Evolutionary conservation across 2,888 invertebrate genomes (phyloP).

Genomic region (Acanthosepion lycidas): DNA sequence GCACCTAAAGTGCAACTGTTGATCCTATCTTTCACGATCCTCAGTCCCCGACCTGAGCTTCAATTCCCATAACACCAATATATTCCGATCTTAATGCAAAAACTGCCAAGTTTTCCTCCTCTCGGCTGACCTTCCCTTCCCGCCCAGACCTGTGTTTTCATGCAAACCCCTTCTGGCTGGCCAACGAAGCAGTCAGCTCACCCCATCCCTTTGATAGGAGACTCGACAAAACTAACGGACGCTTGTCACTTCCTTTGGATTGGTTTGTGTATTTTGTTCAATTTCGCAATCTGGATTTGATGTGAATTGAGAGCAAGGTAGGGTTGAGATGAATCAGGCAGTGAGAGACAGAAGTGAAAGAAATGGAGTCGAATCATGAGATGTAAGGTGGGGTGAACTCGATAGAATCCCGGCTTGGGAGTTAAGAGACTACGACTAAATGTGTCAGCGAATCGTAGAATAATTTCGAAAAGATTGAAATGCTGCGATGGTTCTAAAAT

Average conservation of each 20-base stretch:
- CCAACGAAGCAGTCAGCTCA: neutral
- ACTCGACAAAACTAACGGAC: neutral
- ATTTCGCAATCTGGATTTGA: neutral
- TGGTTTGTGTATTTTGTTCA: neutral
- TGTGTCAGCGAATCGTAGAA: too few species aligned
- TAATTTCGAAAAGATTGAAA: too few species aligned
- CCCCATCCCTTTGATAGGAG: neutral
- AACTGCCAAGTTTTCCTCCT: neutral
- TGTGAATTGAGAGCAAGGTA: neutral
- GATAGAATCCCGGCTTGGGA: too few species aligned
- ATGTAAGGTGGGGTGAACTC: neutral
- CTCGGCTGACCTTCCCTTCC: neutral
- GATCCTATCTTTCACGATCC: neutral
- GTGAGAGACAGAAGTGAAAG: neutral
- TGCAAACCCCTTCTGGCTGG: neutral
- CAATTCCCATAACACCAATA: slow-evolving; percentile 15
- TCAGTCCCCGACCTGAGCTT: neutral
- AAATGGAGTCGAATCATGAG: neutral
- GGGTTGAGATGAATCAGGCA: neutral
- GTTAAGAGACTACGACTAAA: too few species aligned
- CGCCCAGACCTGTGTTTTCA: neutral
- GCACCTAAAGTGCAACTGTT: slow-evolving; percentile 1
- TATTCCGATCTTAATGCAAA: neutral
- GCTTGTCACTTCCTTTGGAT: neutral
- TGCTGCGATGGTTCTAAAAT: too few species aligned